phyloP scores from a whole-genome alignment of 2,113 vertebrate species.

The Dipodomys ordii region DNA sequence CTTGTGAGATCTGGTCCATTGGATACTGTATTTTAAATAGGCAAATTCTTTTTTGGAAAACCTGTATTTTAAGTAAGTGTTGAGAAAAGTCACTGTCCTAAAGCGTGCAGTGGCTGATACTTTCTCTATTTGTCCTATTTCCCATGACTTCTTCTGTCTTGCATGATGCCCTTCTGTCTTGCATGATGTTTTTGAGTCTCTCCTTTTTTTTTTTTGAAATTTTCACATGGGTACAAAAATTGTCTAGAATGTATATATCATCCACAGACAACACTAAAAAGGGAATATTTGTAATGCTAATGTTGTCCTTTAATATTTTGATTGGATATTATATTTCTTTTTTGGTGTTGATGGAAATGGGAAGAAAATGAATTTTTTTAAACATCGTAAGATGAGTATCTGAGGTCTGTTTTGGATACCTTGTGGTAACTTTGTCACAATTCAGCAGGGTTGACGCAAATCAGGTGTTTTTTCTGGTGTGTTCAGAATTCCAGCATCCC shows the following conservation, averaged over 20 bases:
- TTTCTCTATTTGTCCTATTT: constrained; percentile 33
- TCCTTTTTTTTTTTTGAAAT: constrained; percentile 31
- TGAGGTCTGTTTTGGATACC: not conserved
- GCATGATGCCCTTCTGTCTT: constrained; percentile 58
- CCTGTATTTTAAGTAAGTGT: not conserved
- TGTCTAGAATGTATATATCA: constrained; percentile 40
- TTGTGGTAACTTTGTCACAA: constrained; percentile 10
- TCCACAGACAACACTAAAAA: constrained; percentile 56
- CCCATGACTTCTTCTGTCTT: constrained; percentile 53
- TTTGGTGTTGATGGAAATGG: not conserved
- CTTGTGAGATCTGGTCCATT: not conserved
- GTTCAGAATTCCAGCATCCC: not conserved
- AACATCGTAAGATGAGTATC: not conserved
- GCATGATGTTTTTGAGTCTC: constrained; percentile 50
- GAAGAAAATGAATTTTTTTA: not conserved
- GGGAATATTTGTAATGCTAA: constrained; percentile 13
- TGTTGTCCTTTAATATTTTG: constrained; percentile 41
- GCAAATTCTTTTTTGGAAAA: not conserved
- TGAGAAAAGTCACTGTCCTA: constrained; percentile 43
- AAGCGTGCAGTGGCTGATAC: constrained; percentile 25
- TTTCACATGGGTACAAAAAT: constrained; percentile 52
- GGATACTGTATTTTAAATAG: constrained; percentile 37
- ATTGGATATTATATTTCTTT: not conserved
- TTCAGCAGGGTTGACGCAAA: not conserved
- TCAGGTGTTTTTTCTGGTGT: not conserved